A percentile compares a stretch with the other conserved stretches of the same genome.
These are phyloP conservation scores for Arrhopalites spinosus DNA, from an alignment of 2,888 invertebrate genomes.

Conservation along the genomic window DNA sequence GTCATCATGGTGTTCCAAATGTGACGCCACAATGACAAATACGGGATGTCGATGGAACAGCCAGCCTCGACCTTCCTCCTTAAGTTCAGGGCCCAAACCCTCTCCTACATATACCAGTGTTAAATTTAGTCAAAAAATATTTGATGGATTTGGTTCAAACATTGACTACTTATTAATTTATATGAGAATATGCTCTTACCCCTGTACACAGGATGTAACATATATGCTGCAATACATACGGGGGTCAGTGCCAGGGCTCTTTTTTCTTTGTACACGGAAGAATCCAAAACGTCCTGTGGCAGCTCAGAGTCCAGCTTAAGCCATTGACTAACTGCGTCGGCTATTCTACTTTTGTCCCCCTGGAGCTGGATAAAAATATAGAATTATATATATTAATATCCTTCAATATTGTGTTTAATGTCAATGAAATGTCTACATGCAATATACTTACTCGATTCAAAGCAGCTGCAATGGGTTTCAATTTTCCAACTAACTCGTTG, in stretches of 20 bases:
- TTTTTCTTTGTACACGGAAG: not conserved
- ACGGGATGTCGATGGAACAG: not conserved
- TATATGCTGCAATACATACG: not conserved
- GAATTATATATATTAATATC: not conserved
- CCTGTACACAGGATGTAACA: not conserved
- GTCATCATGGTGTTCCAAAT: not conserved
- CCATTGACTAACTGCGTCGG: slow-evolving; percentile 32
- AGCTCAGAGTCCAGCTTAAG: not conserved
- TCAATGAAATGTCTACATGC: not conserved
- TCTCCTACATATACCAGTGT: not conserved
- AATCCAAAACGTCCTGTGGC: not conserved
- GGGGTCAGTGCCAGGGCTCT: not conserved
- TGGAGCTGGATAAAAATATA: slow-evolving; percentile 29
- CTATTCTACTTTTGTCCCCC: slow-evolving; percentile 10
- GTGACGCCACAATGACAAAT: not conserved
- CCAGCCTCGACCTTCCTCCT: not conserved
- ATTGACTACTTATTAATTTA: not conserved
- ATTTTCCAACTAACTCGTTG: not conserved
- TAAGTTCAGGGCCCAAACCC: not conserved
- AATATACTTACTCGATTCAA: not conserved
- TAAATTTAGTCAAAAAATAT: not conserved
- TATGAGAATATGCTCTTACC: not conserved
- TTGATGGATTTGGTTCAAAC: not conserved
- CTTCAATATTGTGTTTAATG: not conserved
- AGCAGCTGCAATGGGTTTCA: not conserved